phyloP scores from a whole-genome alignment of 2,888 invertebrate species.

The Drosophila subsilvestris region DNA sequence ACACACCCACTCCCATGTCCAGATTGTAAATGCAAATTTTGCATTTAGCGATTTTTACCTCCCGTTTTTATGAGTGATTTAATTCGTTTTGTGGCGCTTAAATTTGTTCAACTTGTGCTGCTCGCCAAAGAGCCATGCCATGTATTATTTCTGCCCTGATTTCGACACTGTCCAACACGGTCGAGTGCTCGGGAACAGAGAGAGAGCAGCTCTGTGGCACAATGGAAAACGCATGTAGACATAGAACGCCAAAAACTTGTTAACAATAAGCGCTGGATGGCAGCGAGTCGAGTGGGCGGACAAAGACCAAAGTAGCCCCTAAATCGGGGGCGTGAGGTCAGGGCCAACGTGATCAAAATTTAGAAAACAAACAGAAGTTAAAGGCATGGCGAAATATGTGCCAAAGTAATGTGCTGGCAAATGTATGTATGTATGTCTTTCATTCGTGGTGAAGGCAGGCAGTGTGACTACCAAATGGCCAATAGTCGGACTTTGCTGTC shows the following conservation, averaged over 20 bases:
- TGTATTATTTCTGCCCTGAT: constrained; percentile 25
- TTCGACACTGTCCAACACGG: constrained; percentile 35
- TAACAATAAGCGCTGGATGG: constrained; percentile 42
- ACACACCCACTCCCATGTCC: not conserved
- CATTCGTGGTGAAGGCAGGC: constrained; percentile 11
- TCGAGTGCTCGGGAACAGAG: constrained; percentile 43
- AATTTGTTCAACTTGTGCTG: constrained; percentile 22
- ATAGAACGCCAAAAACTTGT: constrained; percentile 46
- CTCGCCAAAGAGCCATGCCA: not conserved
- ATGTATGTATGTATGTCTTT: constrained; percentile 2
- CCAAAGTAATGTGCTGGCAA: constrained; percentile 27
- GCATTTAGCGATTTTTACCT: constrained; percentile 53
- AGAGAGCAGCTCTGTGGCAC: constrained; percentile 2
- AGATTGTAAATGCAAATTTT: constrained; percentile 73
- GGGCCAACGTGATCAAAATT: constrained; percentile 70
- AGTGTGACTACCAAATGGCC: constrained; percentile 63
- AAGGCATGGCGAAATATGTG: constrained; percentile 39
- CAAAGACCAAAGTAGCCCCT: constrained; percentile 26
- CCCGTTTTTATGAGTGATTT: constrained; percentile 60
- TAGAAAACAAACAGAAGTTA: constrained; percentile 54
- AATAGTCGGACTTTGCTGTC: constrained; percentile 53
- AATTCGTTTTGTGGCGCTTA: constrained; percentile 38
- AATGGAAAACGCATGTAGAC: constrained; percentile 43
- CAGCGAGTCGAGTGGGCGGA: not conserved
- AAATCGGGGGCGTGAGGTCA: constrained; percentile 27